Percentiles rank a stretch among this genome's conserved stretches.
These are phyloP conservation scores for Alauda arvensis DNA, from an alignment of 2,797 vertebrate species.

Conservation along the genomic window DNA sequence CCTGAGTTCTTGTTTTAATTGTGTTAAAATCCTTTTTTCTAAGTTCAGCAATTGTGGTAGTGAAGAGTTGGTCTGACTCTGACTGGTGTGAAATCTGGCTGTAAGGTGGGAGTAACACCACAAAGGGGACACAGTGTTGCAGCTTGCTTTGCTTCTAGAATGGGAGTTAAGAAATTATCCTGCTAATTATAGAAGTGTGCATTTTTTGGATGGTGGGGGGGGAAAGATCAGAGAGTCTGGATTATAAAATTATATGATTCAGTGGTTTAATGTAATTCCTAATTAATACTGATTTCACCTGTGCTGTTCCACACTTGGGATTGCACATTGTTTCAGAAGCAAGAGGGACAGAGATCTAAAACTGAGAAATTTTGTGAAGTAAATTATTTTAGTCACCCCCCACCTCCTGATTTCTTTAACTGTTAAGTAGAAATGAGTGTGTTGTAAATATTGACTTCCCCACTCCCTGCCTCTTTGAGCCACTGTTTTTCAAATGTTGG, in stretches of 20 bases:
- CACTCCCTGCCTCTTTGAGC: background rate
- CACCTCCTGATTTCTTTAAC: background rate
- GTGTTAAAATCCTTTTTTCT: background rate
- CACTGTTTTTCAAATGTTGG: slow-evolving; percentile 23
- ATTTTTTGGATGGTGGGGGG: fast-evolving
- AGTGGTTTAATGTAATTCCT: background rate
- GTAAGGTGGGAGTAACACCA: background rate
- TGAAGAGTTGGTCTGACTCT: background rate
- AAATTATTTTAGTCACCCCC: background rate
- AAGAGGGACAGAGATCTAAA: background rate
- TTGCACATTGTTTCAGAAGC: background rate
- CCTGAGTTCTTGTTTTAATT: background rate
- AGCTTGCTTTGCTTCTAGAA: background rate
- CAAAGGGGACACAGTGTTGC: background rate
- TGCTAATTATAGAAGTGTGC: background rate
- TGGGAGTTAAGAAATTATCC: background rate
- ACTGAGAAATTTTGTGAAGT: background rate
- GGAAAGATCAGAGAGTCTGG: background rate
- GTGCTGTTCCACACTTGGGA: background rate
- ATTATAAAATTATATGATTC: background rate
- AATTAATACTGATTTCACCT: background rate
- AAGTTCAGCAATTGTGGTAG: background rate
- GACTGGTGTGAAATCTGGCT: background rate
- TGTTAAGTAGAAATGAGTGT: background rate
- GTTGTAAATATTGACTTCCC: background rate